Evolutionary conservation across 2,113 vertebrate species (phyloP), one percentile per base, ranked within the genome.

Genomic region (Oryzias curvinotus): DNA sequence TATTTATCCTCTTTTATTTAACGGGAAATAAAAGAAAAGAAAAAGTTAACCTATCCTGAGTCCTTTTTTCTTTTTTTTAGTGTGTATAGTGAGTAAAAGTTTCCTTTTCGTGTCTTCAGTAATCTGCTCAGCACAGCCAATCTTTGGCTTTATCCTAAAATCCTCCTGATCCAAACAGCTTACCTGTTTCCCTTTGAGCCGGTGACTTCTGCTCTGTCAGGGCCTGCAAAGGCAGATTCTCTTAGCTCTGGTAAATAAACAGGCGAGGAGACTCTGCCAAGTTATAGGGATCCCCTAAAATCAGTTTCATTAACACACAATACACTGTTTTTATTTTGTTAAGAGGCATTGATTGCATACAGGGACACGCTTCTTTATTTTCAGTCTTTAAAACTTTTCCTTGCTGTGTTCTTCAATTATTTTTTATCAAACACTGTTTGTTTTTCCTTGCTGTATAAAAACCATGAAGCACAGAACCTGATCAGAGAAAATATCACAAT

Each of bases 151-250:
- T 52, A 89, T 82, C 83, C 78, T 70, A 53, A 87, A 87, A 91
- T 85, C 86, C 84, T 84, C 62, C 72, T 91, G 81, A 90, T 78
- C 62, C 61, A 57, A 63, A 85, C 79, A 86, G 83, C 86, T 82
- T 90, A 90, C 63, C 53, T 72, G 52, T n/a, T 57, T 54, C 57
- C 44, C 65, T 69, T 18, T 7, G 5, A 81, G 70, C 62, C 69
- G 52, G 62, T 52, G 67, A 78, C 75, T 71, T 77, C 74, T 71
- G 62, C 45, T 66, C 53, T 64, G 23, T 30, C 47, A 45, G 19
- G 17, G 36, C 25, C 26, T 64, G 4, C 23, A 50, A 2, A 50
- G 7, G 47, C 4, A 15, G 26, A n/a, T 43, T 58, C 56, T 58
- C 46, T 28, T 48, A 45, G 15, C n/a, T 71, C 15, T 18, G 23